These are phyloP conservation scores for Pentalonia nigronervosa DNA, from an alignment of 1,140 invertebrate genomes.

Conservation along the genomic window DNA sequence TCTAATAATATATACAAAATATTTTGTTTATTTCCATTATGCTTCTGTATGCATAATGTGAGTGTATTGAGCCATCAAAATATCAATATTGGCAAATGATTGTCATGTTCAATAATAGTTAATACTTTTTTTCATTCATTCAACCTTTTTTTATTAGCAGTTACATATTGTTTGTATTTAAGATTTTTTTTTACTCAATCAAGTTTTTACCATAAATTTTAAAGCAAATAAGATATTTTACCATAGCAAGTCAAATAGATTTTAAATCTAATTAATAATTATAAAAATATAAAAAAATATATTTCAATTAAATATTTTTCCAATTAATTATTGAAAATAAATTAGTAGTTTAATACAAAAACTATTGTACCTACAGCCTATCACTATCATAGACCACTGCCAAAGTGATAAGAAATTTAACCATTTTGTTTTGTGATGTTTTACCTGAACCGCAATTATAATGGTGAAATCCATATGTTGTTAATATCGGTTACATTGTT, in stretches of 20 bases:
- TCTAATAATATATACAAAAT: slow-evolving; percentile 39
- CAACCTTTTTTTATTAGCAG: neutral
- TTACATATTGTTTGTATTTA: slow-evolving; percentile 29
- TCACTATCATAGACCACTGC: neutral
- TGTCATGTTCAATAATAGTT: slow-evolving; percentile 30
- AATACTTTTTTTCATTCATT: slow-evolving; percentile 21
- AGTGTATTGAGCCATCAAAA: slow-evolving; percentile 1
- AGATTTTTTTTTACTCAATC: neutral
- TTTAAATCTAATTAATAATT: neutral
- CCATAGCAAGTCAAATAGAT: neutral
- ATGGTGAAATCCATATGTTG: neutral
- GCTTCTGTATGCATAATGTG: slow-evolving; percentile 43
- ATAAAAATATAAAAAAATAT: neutral
- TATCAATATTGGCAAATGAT: neutral
- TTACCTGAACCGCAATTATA: neutral
- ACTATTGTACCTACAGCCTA: slow-evolving; percentile 14
- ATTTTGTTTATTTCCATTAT: slow-evolving; percentile 48
- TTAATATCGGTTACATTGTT: neutral
- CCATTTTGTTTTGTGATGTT: neutral
- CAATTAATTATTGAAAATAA: neutral
- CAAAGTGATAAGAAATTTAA: neutral
- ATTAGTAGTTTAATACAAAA: slow-evolving; percentile 13
- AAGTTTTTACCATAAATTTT: neutral
- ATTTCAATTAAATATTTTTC: slow-evolving; percentile 28
- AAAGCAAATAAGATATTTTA: neutral